These are phyloP conservation scores for Xenus cinereus DNA, from an alignment of 2,113 vertebrate species.

Conservation along the genomic window DNA sequence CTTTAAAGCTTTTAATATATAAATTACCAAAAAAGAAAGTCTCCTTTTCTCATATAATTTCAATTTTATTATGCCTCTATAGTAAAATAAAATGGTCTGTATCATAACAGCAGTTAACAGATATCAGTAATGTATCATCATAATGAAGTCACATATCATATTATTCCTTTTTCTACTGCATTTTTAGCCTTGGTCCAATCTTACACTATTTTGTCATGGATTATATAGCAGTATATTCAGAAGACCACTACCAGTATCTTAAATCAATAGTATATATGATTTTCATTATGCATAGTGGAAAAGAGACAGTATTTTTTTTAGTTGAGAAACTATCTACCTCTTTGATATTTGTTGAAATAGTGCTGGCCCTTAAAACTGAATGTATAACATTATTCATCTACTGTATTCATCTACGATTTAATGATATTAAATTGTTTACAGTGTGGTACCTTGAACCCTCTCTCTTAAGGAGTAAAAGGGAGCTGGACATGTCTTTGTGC, in stretches of 20 bases:
- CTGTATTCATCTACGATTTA: too few relatives aligned
- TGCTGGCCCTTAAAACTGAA: neutral
- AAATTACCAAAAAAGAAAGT: neutral
- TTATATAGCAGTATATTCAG: neutral
- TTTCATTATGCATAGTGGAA: neutral
- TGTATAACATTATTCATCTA: neutral
- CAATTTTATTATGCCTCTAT: neutral
- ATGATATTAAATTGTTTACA: neutral
- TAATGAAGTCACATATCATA: neutral
- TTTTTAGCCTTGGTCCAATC: neutral
- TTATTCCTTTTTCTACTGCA: neutral
- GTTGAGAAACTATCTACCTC: neutral
- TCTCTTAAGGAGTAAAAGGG: neutral
- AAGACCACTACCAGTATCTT: neutral
- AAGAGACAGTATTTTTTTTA: neutral
- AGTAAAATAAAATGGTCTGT: neutral
- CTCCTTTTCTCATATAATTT: neutral
- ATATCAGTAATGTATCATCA: neutral
- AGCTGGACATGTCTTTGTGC: neutral
- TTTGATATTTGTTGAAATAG: neutral
- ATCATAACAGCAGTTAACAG: neutral
- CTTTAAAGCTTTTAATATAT: neutral
- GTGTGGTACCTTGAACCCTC: neutral
- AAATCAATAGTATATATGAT: neutral
- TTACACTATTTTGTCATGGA: neutral